phyloP scores from a whole-genome alignment of 1,140 invertebrate genomes.

The Aplysia californica region DNA sequence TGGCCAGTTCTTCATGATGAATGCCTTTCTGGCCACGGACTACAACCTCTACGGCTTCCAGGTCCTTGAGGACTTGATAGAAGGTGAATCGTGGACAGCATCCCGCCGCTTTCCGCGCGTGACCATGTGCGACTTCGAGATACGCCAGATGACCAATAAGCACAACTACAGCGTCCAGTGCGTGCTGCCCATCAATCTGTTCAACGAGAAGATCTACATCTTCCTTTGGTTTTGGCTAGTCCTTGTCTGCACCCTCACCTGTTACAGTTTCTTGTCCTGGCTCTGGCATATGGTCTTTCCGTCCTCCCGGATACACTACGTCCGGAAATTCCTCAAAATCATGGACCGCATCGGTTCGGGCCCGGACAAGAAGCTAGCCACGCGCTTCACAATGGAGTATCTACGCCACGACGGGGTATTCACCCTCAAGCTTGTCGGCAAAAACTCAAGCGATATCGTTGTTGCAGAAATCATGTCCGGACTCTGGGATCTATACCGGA shows the following conservation, averaged over 20 bases:
- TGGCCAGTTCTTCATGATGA: constrained; percentile 71
- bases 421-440: constrained; percentile 62
- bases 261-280: constrained; percentile 66
- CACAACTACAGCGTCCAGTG: constrained; percentile 71
- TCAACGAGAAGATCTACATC: constrained; percentile 73
- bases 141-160: constrained; percentile 68
- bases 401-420: constrained; percentile 64
- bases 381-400: constrained; percentile 60
- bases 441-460: constrained; percentile 66
- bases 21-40: constrained; percentile 70
- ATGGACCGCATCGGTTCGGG: constrained; percentile 61
- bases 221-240: constrained; percentile 73
- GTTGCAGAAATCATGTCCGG: constrained; percentile 64
- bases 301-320: constrained; percentile 63
- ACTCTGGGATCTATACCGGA: constrained; percentile 63
- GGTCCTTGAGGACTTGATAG: constrained; percentile 68
- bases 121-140: constrained; percentile 72
- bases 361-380: constrained; percentile 59
- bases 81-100: constrained; percentile 66
- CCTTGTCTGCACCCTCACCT: constrained; percentile 68
- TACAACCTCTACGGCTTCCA: constrained; percentile 70
- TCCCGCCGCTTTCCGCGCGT: constrained; percentile 70
- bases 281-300: constrained; percentile 64
- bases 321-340: constrained; percentile 67
- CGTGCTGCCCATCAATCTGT: constrained; percentile 72